phyloP scores from a whole-genome alignment of 2,797 vertebrate species.

The Megalops cyprinoides region DNA sequence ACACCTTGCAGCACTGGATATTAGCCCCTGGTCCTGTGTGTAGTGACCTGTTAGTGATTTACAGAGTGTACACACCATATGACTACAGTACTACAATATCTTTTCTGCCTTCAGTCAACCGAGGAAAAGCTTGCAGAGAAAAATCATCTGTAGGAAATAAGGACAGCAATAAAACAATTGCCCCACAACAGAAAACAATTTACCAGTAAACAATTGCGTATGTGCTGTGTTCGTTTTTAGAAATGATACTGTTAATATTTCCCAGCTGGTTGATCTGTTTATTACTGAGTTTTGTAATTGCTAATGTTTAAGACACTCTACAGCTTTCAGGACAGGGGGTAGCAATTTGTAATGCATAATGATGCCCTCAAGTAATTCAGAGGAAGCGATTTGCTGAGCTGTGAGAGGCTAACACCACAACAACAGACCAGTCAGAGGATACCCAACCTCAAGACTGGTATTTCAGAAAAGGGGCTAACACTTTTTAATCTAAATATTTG shows the following conservation, averaged over 20 bases:
- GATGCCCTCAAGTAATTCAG: constrained; percentile 52
- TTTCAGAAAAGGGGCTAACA: too few relatives aligned
- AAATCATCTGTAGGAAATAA: not conserved
- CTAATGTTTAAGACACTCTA: constrained; percentile 59
- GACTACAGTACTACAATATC: too few relatives aligned
- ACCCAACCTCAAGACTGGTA: constrained; percentile 23
- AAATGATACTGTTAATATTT: constrained; percentile 50
- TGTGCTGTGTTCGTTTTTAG: constrained; percentile 42
- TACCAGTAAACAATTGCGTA: constrained; percentile 14
- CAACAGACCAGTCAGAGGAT: constrained; percentile 25
- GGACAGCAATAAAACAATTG: not conserved
- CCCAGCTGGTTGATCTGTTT: constrained; percentile 58
- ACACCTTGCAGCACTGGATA: not conserved
- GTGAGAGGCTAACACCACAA: constrained; percentile 36
- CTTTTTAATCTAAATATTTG: too few relatives aligned
- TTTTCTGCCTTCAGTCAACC: not conserved
- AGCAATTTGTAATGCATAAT: constrained; percentile 48
- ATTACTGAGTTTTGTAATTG: constrained; percentile 61
- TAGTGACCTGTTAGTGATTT: not conserved
- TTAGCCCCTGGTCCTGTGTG: not conserved
- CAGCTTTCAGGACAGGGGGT: constrained; percentile 57
- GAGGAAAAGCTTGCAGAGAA: not conserved
- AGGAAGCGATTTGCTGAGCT: constrained; percentile 47
- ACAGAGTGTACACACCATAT: too few relatives aligned
- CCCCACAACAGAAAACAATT: not conserved